phyloP scores from a whole-genome alignment of 2,797 vertebrate species.

The Setipinna tenuifilis region DNA sequence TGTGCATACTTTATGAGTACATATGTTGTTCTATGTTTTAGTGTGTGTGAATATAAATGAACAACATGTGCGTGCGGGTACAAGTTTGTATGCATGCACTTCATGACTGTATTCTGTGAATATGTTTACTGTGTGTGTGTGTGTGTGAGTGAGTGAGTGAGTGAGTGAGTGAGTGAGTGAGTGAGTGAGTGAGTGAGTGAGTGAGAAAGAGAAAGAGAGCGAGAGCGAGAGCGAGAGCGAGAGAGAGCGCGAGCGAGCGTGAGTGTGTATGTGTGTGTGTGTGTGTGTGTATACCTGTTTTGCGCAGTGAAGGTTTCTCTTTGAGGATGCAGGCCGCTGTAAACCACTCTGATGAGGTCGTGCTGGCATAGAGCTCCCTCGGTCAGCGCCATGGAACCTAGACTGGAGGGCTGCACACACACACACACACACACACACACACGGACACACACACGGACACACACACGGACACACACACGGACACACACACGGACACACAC shows the following conservation, averaged over 20 bases:
- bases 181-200: too few species aligned
- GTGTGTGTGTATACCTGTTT: conserved; percentile 82
- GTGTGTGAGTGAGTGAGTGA: too few species aligned
- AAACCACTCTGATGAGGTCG: conserved; percentile 95
- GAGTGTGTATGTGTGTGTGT: conserved; percentile 8
- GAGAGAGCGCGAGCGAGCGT: neutral
- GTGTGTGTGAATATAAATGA: neutral
- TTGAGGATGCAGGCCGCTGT: conserved; percentile 95
- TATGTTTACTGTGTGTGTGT: too few species aligned
- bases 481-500: too few species aligned
- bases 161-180: too few species aligned
- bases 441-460: conserved; percentile 17
- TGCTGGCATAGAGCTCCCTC: conserved; percentile 96
- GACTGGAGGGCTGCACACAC: conserved; percentile 84
- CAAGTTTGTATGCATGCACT: neutral
- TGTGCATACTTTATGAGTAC: neutral
- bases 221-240: neutral
- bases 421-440: conserved; percentile 35
- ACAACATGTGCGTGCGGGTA: too few species aligned
- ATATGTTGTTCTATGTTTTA: neutral
- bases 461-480: neutral
- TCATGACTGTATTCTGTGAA: neutral
- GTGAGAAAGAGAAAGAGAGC: too few species aligned
- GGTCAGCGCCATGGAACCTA: conserved; percentile 96
- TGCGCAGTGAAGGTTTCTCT: conserved; percentile 98